A percentile compares a stretch with the other conserved stretches of the same genome.
Evolutionary conservation across 2,888 invertebrate species (phyloP).

Genomic region (Linnaemya tessellans): DNA sequence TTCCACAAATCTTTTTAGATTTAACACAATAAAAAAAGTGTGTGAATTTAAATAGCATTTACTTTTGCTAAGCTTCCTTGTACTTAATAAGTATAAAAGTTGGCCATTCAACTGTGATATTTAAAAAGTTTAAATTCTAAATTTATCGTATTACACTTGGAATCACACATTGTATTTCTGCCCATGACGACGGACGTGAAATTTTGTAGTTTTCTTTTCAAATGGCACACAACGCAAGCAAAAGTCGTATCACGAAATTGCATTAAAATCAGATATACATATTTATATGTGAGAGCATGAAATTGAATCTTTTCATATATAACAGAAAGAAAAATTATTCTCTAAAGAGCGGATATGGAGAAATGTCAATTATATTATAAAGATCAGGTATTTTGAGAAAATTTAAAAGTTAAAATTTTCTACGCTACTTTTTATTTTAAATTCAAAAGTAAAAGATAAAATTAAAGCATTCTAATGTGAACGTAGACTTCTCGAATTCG

Average conservation of each 20-base stretch:
- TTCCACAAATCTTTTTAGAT: not conserved
- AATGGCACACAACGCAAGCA: constrained; percentile 31
- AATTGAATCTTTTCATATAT: not conserved
- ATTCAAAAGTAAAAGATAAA: no score
- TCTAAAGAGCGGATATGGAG: not conserved
- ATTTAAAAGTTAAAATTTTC: no score
- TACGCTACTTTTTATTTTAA: no score
- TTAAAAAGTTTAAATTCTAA: constrained; percentile 52
- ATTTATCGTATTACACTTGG: constrained; percentile 21
- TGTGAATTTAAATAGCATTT: not conserved
- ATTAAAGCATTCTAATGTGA: no score
- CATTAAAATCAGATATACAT: not conserved
- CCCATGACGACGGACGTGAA: constrained; percentile 32
- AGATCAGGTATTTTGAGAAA: no score
- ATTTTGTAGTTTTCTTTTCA: not conserved
- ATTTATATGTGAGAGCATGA: not conserved
- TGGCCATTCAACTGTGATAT: constrained; percentile 68
- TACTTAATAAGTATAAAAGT: not conserved
- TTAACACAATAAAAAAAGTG: not conserved
- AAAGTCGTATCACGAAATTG: constrained; percentile 17
- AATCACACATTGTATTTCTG: constrained; percentile 3
- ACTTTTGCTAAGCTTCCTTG: not conserved
- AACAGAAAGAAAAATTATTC: not conserved
- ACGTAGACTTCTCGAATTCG: no score
- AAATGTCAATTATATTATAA: not conserved